Evolutionary conservation across 2,113 vertebrate species (phyloP).

Genomic region (Hypomesus transpacificus): DNA sequence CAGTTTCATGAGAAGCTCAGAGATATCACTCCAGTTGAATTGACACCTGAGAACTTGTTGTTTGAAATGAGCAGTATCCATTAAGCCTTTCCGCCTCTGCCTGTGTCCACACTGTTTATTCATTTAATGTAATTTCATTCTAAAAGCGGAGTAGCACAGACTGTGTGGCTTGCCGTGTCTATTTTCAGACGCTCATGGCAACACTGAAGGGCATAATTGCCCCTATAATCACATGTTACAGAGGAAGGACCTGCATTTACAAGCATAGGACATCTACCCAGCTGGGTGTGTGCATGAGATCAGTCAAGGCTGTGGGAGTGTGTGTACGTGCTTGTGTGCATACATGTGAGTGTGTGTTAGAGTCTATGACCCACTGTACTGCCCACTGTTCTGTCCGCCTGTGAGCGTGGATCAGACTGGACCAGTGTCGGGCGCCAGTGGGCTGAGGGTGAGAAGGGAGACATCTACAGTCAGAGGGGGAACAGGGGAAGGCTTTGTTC

Average conservation of each 20-base stretch:
- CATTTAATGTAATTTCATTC: constrained; percentile 57
- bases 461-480: constrained; percentile 45
- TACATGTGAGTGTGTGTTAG: not conserved
- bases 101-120: constrained; percentile 22
- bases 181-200: constrained; percentile 72
- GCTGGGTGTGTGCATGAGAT: constrained; percentile 60
- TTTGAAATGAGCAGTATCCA: not conserved
- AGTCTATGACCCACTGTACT: not conserved
- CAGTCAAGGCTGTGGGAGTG: constrained; percentile 44
- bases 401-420: constrained; percentile 48
- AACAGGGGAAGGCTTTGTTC: constrained; percentile 58
- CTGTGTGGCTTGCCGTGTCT: constrained; percentile 67
- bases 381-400: not conserved
- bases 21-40: too few relatives aligned
- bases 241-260: constrained; percentile 56
- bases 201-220: constrained; percentile 65
- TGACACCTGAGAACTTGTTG: not conserved
- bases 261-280: constrained; percentile 55
- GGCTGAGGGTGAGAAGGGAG: constrained; percentile 54
- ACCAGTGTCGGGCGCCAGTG: constrained; percentile 48
- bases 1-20: too few relatives aligned
- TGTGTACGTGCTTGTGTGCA: not conserved
- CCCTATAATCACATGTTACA: constrained; percentile 72
- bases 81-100: constrained; percentile 7
- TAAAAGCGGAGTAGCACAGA: constrained; percentile 68